phyloP scores from a whole-genome alignment of 2,888 invertebrate species.

The Melikaiella ostensackeni region DNA sequence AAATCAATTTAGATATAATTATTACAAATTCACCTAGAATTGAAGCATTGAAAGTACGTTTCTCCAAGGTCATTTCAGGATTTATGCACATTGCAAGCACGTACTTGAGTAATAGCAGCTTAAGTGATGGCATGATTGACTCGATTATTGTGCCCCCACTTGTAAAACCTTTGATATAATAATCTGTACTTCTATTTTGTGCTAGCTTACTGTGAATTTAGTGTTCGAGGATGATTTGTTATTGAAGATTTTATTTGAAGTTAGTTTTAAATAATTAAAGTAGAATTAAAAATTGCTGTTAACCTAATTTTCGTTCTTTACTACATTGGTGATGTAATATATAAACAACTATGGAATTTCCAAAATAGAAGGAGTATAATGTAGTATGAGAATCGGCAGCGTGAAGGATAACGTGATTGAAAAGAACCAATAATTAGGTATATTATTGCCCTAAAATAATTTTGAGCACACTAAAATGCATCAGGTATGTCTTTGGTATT shows the following conservation, averaged over 20 bases:
- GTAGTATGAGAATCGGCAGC: background rate
- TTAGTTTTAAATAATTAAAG: background rate
- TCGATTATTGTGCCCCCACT: background rate
- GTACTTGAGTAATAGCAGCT: background rate
- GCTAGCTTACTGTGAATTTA: no score
- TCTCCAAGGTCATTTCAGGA: background rate
- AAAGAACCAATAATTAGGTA: background rate
- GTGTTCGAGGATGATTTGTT: no score
- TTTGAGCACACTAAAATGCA: background rate
- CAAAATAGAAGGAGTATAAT: background rate
- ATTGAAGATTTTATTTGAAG: background rate
- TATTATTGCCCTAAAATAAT: background rate
- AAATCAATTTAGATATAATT: background rate
- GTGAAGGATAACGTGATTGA: background rate
- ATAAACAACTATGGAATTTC: background rate
- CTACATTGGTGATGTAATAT: background rate
- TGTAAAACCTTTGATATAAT: background rate
- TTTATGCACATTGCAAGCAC: background rate
- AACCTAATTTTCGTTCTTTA: background rate
- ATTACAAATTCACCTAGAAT: background rate
- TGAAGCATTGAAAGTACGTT: background rate
- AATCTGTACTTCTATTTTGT: background rate
- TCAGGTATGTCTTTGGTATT: slow-evolving; percentile 1
- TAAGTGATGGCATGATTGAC: background rate
- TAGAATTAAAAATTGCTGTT: background rate